phyloP scores from a whole-genome alignment of 64 coral and sea anemone species.

The Dendrophyllia cribrosa region DNA sequence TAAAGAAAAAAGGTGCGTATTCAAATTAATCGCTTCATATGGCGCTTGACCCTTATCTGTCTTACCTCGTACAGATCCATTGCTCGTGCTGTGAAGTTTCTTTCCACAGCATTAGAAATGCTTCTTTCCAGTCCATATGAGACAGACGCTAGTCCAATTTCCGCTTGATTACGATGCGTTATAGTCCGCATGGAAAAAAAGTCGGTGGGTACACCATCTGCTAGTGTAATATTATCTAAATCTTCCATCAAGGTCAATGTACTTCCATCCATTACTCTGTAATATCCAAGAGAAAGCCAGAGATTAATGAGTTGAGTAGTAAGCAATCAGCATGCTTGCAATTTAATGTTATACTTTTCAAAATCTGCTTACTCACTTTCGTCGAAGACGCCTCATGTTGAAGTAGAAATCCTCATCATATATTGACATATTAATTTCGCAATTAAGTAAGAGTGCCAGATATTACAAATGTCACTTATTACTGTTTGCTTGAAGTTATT shows the following conservation, averaged over 20 bases:
- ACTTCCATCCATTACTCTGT: not conserved
- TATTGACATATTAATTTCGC: not conserved
- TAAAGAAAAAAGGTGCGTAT: not conserved
- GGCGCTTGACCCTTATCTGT: not conserved
- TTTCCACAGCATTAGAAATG: constrained; percentile 53
- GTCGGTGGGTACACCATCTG: not conserved
- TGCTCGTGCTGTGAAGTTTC: constrained; percentile 1
- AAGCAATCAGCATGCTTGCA: not conserved
- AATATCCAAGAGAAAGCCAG: not conserved
- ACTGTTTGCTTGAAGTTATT: not conserved
- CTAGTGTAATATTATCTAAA: not conserved
- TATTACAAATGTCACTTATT: not conserved
- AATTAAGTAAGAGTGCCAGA: too few species aligned
- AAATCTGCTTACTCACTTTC: not conserved
- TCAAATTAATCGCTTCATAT: not conserved
- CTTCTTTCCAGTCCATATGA: constrained; percentile 21
- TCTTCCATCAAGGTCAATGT: not conserved
- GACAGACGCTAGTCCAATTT: not conserved
- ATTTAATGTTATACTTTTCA: too few species aligned
- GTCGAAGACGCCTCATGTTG: not conserved
- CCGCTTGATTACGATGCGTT: not conserved
- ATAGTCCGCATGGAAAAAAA: not conserved
- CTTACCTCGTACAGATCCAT: constrained; percentile 34
- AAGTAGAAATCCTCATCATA: not conserved
- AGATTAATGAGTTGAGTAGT: not conserved